phyloP scores from a whole-genome alignment of 2,113 vertebrate genomes.

The Albula goreensis region DNA sequence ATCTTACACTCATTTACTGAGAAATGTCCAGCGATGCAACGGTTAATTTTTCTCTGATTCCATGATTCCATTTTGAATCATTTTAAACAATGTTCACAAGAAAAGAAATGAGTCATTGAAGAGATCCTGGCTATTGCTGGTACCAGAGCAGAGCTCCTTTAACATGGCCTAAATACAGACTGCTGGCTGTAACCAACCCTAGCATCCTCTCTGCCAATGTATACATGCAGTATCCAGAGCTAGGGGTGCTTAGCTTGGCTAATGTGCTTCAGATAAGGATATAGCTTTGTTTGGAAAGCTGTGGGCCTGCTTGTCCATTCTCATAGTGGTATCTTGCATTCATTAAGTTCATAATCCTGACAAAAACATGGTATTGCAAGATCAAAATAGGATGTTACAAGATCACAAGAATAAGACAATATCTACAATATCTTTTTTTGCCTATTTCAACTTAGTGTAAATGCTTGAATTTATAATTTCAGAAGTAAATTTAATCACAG shows the following conservation, averaged over 20 bases:
- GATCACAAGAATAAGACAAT: neutral
- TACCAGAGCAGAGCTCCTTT: neutral
- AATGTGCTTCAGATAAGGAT: neutral
- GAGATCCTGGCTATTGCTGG: neutral
- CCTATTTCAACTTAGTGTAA: neutral
- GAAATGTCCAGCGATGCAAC: too few relatives aligned
- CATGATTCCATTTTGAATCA: too few relatives aligned
- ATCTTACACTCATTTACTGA: too few relatives aligned
- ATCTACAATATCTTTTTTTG: neutral
- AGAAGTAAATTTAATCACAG: neutral
- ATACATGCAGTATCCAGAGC: neutral
- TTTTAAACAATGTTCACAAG: too few relatives aligned
- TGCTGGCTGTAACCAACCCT: neutral
- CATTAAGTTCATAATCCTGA: neutral
- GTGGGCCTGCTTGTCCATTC: slow-evolving; percentile 1
- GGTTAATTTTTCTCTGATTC: too few relatives aligned
- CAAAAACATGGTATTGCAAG: neutral
- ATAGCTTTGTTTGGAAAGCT: slow-evolving; percentile 1
- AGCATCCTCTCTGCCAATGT: neutral
- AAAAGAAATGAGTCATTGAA: neutral
- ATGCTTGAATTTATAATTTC: neutral
- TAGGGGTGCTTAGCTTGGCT: neutral
- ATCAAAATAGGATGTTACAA: neutral
- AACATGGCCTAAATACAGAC: neutral
- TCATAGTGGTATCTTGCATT: neutral